Evolutionary conservation across 2,888 invertebrate species (phyloP).

Genomic region (Galerucella nymphaeae): DNA sequence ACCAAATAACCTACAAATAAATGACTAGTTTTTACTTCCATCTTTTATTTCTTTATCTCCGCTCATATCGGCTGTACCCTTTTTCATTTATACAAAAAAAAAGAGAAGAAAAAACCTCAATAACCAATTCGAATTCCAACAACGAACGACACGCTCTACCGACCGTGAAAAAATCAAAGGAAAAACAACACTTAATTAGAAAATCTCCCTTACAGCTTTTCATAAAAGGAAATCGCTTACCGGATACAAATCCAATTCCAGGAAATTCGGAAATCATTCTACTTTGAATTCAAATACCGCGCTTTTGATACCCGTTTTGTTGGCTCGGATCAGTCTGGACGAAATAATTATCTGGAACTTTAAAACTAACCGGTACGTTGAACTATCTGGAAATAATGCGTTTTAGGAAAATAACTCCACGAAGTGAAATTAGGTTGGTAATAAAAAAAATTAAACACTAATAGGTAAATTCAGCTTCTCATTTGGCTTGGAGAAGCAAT

Average conservation of each 20-base stretch:
- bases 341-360: too few species aligned
- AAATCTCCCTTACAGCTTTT: constrained; percentile 21
- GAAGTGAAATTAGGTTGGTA: too few species aligned
- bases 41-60: not conserved
- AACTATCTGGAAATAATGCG: too few species aligned
- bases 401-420: too few species aligned
- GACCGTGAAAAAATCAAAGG: constrained; percentile 25
- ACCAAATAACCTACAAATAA: not conserved
- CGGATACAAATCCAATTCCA: constrained; percentile 11
- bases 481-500: too few species aligned
- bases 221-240: constrained; percentile 30
- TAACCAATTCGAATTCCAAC: constrained; percentile 7
- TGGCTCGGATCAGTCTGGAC: not conserved
- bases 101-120: not conserved
- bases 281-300: too few species aligned
- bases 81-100: not conserved
- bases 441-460: too few species aligned
- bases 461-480: too few species aligned
- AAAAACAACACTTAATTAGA: constrained; percentile 31
- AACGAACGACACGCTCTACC: constrained; percentile 7
- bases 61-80: not conserved
- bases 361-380: too few species aligned
- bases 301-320: constrained; percentile 8
- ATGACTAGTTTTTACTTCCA: not conserved
- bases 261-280: constrained; percentile 5